These are phyloP conservation scores for Athetis lepigone DNA, from an alignment of 2,888 invertebrate species.

Conservation along the genomic window DNA sequence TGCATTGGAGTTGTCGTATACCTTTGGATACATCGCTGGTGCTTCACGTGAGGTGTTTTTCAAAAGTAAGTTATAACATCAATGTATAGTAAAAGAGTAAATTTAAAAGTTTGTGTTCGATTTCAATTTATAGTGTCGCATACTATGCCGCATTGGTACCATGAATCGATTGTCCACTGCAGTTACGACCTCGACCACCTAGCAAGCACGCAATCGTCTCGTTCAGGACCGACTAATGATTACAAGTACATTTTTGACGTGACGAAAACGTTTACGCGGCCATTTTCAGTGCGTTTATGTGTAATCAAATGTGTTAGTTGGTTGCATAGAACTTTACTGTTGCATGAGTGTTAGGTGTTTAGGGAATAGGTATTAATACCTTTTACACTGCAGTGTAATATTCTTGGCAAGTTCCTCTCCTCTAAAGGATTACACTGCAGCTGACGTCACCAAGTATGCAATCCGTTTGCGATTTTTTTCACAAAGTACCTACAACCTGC, in stretches of 20 bases:
- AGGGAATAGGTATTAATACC: too few species aligned
- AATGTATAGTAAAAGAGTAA: slow-evolving; percentile 66
- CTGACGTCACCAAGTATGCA: too few species aligned
- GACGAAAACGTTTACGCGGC: slow-evolving; percentile 53
- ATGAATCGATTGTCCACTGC: slow-evolving; percentile 88
- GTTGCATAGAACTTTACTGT: slow-evolving; percentile 12
- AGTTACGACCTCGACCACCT: slow-evolving; percentile 86
- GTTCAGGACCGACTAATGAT: slow-evolving; percentile 75
- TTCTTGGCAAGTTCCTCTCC: too few species aligned
- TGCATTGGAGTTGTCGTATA: slow-evolving; percentile 58
- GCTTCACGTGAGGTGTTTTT: slow-evolving; percentile 10
- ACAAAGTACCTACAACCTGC: too few species aligned
- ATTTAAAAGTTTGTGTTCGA: slow-evolving; percentile 73
- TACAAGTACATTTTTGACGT: slow-evolving; percentile 72
- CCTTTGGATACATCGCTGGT: slow-evolving; percentile 63
- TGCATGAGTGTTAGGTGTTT: not conserved
- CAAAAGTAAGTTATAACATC: slow-evolving; percentile 47
- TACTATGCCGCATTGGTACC: slow-evolving; percentile 85
- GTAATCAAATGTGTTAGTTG: slow-evolving; percentile 36
- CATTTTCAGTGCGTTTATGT: slow-evolving; percentile 55
- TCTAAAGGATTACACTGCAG: too few species aligned
- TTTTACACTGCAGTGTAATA: too few species aligned
- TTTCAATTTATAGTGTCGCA: slow-evolving; percentile 83
- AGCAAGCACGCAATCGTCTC: slow-evolving; percentile 85
- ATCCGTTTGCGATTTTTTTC: too few species aligned